Conservation (phyloP, 2,888 invertebrate species). For the Euphydryas editha region DNA sequence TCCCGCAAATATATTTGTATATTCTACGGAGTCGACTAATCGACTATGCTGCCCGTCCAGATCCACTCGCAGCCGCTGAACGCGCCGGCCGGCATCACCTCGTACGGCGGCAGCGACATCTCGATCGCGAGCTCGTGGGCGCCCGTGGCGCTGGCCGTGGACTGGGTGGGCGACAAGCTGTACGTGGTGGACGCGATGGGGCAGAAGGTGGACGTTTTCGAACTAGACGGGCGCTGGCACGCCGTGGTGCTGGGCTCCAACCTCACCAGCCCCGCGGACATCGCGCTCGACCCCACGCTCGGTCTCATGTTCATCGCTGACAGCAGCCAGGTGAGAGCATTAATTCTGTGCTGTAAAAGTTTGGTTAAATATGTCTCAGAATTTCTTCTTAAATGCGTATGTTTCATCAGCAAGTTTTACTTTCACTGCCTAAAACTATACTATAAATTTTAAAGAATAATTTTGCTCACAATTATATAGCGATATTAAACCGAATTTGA, state of each 20-base stretch:
- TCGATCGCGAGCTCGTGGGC: constrained; percentile 93
- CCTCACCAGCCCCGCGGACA: constrained; percentile 94
- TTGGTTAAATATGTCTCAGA: no score
- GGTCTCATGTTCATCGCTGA: constrained; percentile 95
- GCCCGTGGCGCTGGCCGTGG: constrained; percentile 95
- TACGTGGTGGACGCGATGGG: constrained; percentile 97
- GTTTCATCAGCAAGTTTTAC: no score
- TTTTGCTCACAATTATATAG: no score
- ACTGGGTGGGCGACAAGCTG: constrained; percentile 98
- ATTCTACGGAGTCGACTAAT: background rate
- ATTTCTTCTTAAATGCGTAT: no score
- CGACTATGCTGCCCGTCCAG: constrained; percentile 54
- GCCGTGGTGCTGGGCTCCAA: constrained; percentile 96
- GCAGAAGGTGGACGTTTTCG: constrained; percentile 96
- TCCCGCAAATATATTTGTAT: no score
- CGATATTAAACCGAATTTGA: no score
- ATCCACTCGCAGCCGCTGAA: constrained; percentile 85
- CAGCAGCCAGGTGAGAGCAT: constrained; percentile 86
- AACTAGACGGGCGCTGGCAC: constrained; percentile 93
- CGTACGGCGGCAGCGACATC: constrained; percentile 85
- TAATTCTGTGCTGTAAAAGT: no score
- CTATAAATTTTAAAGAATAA: no score
- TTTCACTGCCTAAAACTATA: no score
- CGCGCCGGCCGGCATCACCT: constrained; percentile 66
- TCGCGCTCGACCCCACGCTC: constrained; percentile 95